Evolutionary conservation across 2,888 invertebrate species (phyloP).

Genomic region (Drosophila niveifrons): DNA sequence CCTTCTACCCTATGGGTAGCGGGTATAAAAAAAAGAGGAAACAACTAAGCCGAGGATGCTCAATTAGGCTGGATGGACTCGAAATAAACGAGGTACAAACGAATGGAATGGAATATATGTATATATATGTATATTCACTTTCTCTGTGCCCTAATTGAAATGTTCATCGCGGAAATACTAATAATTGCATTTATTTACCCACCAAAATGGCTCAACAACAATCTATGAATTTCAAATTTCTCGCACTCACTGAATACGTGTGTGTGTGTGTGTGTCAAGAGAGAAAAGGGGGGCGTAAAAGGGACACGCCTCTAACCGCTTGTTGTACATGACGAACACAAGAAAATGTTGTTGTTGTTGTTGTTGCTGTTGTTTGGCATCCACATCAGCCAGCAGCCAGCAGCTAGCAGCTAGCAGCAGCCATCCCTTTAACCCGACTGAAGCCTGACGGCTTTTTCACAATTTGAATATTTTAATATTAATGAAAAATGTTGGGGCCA

Average conservation of each 20-base stretch:
- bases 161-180: constrained; percentile 51
- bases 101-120: too few relatives aligned
- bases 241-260: background rate
- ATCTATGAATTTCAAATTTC: constrained; percentile 74
- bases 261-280: too few relatives aligned
- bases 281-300: too few relatives aligned
- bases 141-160: constrained; percentile 51
- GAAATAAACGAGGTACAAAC: constrained; percentile 4
- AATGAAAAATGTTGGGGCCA: constrained; percentile 68
- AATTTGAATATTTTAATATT: constrained; percentile 80
- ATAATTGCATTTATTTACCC: constrained; percentile 59
- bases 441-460: constrained; percentile 45
- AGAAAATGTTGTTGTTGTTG: constrained; percentile 27
- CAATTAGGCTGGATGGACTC: constrained; percentile 26
- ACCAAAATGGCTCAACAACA: constrained; percentile 25
- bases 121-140: background rate
- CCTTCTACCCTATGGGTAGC: too few relatives aligned
- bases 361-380: constrained; percentile 15
- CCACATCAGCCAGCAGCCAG: too few relatives aligned
- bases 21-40: background rate
- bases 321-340: constrained; percentile 13
- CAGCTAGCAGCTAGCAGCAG: too few relatives aligned
- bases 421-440: constrained; percentile 16
- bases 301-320: constrained; percentile 9
- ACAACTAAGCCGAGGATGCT: constrained; percentile 13